Evolutionary conservation across 2,113 vertebrate species (phyloP).

Genomic region (Lepisosteus osseus): DNA sequence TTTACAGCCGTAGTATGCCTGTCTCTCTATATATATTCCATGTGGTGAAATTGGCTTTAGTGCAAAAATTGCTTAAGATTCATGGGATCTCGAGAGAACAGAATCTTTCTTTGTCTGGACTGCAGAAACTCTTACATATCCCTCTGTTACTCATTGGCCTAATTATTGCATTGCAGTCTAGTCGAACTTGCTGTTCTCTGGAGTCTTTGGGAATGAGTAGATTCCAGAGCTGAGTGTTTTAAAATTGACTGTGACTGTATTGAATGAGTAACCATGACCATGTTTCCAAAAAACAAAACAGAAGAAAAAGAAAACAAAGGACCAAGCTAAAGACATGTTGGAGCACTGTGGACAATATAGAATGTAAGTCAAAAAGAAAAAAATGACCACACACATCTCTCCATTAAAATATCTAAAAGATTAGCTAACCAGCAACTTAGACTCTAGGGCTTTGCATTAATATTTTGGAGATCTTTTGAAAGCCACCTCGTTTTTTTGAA

Average conservation of each 20-base stretch:
- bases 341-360: neutral
- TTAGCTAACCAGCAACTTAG: neutral
- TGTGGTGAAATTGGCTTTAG: no score
- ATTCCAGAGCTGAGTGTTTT: conserved; percentile 3
- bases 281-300: conserved; percentile 1
- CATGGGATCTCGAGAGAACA: no score
- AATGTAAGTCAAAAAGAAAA: neutral
- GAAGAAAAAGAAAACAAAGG: neutral
- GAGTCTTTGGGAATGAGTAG: neutral
- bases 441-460: no score
- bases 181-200: neutral
- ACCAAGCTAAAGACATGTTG: no score
- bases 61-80: no score
- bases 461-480: no score
- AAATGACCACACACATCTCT: neutral
- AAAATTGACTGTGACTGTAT: neutral
- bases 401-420: neutral
- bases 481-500: no score
- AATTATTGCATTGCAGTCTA: neutral
- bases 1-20: no score
- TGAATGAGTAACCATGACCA: neutral
- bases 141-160: neutral
- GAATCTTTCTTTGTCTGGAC: no score
- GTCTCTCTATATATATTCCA: no score
- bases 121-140: neutral